Base-by-base conservation (phyloP, 64 coral and sea anemone genomes). In the Acropora yongei region DNA sequence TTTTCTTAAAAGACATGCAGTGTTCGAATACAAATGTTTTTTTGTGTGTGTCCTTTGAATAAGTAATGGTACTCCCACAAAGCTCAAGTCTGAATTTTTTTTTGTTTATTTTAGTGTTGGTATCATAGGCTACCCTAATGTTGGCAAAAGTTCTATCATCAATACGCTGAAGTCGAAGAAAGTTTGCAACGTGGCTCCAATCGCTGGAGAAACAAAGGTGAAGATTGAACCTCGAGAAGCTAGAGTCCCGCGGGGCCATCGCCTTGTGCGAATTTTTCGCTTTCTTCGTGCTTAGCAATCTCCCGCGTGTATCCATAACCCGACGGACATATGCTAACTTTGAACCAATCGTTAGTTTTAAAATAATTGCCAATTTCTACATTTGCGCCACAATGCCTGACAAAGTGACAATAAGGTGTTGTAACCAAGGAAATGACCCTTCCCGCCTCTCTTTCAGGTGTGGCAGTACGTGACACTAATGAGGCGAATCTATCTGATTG, bases 391-490 rank as follows among this genome's bases (percentile, higher is more conserved):
- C 30, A 30, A 30, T 30, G 0, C 30, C 0, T 30, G 30, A 30
- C 30, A 30, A 30, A 30, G 30, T 30, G 30, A 30, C 0, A 30
- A 0, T 30, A 30, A 30, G 5, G 51, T 55, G 6, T 55, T 8
- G 6, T 55, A 55, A 55, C 6, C 51, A 0, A 11, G 2, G 60
- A 3, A 2, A 73, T 18, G 16, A n/a, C 13, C 39, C 0, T 40
- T 43, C 49, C 44, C 14, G n/a, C 30, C 51, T 2, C 4, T 51
- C 46, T 19, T 17, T 6, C 49, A 99, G 97, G 97, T 99, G 39
- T 99, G 97, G 97, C 97, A 99, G 53, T 99, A 99, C 61, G 93
- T 99, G 17, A 99, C 97, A 16, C 65, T 99, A 10, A 96, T 99
- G 97, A 89, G 97, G 57, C 88, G 97, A 80, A 99, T 99, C 1